Conservation (phyloP, 1,140 invertebrate species). For the Elymnias hypermnestra region DNA sequence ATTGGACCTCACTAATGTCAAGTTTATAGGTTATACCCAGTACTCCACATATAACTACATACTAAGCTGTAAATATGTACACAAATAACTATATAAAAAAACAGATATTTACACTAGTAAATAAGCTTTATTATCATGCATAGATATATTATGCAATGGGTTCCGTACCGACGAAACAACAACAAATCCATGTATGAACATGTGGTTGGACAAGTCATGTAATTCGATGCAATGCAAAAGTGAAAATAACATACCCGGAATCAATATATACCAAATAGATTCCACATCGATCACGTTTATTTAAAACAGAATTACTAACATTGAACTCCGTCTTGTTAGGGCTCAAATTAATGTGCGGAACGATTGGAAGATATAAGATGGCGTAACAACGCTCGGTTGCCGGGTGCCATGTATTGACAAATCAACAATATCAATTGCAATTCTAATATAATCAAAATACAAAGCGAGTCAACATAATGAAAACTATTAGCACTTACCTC, state of each 20-base stretch:
- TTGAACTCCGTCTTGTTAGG: slow-evolving; percentile 46
- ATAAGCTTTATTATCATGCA: slow-evolving; percentile 28
- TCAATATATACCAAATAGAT: slow-evolving; percentile 44
- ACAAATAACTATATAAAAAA: slow-evolving; percentile 10
- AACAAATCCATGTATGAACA: slow-evolving; percentile 65
- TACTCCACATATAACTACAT: slow-evolving; percentile 12
- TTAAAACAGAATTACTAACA: slow-evolving; percentile 52
- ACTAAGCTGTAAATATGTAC: not conserved
- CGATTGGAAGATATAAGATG: slow-evolving; percentile 74
- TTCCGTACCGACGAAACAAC: slow-evolving; percentile 49
- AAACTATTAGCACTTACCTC: slow-evolving; percentile 72
- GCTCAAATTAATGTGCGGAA: slow-evolving; percentile 66
- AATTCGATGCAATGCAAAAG: slow-evolving; percentile 62
- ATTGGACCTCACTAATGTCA: slow-evolving; percentile 62
- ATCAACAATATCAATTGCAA: slow-evolving; percentile 62
- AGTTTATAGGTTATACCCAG: slow-evolving; percentile 67
- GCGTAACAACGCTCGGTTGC: slow-evolving; percentile 75
- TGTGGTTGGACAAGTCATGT: slow-evolving; percentile 64
- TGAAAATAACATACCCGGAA: slow-evolving; percentile 66
- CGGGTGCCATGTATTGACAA: slow-evolving; percentile 73
- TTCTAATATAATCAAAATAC: slow-evolving; percentile 43
- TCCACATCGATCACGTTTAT: slow-evolving; percentile 42
- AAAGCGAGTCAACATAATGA: slow-evolving; percentile 48
- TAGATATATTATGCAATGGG: slow-evolving; percentile 47
- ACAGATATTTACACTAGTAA: slow-evolving; percentile 18